Base-by-base conservation (phyloP, 2,113 vertebrate genomes). In the Picathartes gymnocephalus region DNA sequence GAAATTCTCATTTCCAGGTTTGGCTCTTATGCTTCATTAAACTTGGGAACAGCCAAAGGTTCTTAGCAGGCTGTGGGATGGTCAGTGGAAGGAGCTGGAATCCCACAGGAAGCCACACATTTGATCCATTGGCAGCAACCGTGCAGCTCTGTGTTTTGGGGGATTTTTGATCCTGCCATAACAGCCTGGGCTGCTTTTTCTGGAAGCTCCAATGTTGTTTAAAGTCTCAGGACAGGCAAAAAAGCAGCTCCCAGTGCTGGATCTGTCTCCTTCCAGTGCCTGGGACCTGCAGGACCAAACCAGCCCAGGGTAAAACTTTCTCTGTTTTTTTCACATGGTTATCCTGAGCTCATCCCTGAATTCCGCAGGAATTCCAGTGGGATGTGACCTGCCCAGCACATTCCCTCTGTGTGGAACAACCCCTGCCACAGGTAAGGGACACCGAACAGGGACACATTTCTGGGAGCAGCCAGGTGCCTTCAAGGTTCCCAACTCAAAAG, bases 101-200 rank as follows among this genome's bases (percentile, higher is more conserved):
- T 50, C 71, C 73, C 93, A 74, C 78, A 80, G 93, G 86, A 96
- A 92, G 82, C 79, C 85, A 92, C 87, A 61, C 57, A 35, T 78
- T 74, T 25, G 64, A 71, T 87, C 64, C 35, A 18, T 5, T 70
- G 85, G 74, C 92, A 92, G 58, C 58, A 82, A 80, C 65, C 0
- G 0, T 4, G 39, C 60, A 92, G 68, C 77, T 27, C 72, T 47
- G 50, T 60, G 57, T 48, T 71, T 37, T 30, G n/a, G 56, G 87
- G 80, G 37, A 25, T 27, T 80, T 94, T 60, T 53, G 54, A 80
- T 72, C 39, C 79, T 70, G 3, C 53, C 28, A 10, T 10, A 69
- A 72, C 31, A 68, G 57, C 78, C 78, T 72, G 90, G 71, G 19
- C 66, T 88, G 79, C 48, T 90, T 80, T 90, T 51, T 74, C 66